Percentiles rank a stretch among this genome's conserved stretches.
phyloP scores from a whole-genome alignment of 2,888 invertebrate species.

The Maniola hyperantus region DNA sequence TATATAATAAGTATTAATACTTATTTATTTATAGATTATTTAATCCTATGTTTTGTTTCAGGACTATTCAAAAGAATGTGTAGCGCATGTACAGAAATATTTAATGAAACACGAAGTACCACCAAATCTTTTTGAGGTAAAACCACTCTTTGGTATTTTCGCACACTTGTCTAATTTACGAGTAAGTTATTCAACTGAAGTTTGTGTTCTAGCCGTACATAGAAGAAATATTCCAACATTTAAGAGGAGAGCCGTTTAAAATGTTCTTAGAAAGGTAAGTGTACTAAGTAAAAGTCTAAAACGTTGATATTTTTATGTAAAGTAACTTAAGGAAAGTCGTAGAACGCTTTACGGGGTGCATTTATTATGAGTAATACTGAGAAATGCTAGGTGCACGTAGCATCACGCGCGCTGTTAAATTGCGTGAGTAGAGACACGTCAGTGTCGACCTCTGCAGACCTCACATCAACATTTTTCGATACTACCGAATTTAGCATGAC shows the following conservation, averaged over 20 bases:
- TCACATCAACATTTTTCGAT: no score
- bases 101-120: constrained; percentile 98
- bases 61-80: constrained; percentile 99
- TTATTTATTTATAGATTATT: background rate
- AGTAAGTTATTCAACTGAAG: constrained; percentile 25
- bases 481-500: no score
- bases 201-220: constrained; percentile 95
- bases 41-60: constrained; percentile 76
- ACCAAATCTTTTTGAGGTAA: constrained; percentile 98
- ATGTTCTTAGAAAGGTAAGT: constrained; percentile 98
- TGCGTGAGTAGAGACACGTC: no score
- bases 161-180: background rate
- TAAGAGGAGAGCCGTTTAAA: constrained; percentile 98
- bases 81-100: constrained; percentile 98
- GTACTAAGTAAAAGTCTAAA: background rate
- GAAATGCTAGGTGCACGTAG: no score
- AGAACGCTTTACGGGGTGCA: no score
- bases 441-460: no score
- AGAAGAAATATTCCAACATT: constrained; percentile 99
- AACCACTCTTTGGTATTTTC: constrained; percentile 27
- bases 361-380: no score
- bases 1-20: no score
- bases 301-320: background rate
- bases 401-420: no score
- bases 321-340: no score